Base-by-base conservation (phyloP, 2,888 invertebrate species). In the Autographa gamma region DNA sequence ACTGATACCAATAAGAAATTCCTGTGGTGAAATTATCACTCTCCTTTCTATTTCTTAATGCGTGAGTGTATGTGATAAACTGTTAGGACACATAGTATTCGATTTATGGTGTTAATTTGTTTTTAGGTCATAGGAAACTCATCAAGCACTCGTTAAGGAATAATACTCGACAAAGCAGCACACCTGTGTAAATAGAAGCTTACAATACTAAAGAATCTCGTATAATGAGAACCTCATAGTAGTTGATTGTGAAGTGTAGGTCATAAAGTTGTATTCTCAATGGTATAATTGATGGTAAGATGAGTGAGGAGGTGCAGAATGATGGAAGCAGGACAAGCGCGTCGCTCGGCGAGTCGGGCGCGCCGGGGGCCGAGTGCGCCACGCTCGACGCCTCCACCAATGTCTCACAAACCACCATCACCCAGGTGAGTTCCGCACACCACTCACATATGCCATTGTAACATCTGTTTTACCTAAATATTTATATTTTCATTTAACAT, bases 281-380 rank as follows among this genome's bases (percentile, higher is more conserved):
- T 90, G 88, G 85, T 88, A 87, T 86, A 87, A 87, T 88, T 86
- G 86, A 90, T 90, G 83, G 88, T 91, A 93, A 89, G 87, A 95
- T 95, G 95, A 95, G 94, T 86, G 95, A 94, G 88, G 94, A 94
- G 90, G 90, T 86, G 82, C 92, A 92, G 87, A 88, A 92, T 89
- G 93, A 92, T 85, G 92, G 90, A 77, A 90, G 90, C 84, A 90
- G 88, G 82, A 90, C 88, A 80, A 87, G 86, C 85, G 86, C 88
- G 82, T 83, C 87, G 78, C 84, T 80, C 69, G 73, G 69, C 68
- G 89, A 89, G 77, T 77, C 74, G 77, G 82, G 60, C 74, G 84
- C 77, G 71, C 85, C 79, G 72, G 82, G 60, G 65, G 69, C 66
- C 60, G 78, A 76, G 66, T 60, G 69, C 58, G 60, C 73, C 73